phyloP scores from a whole-genome alignment of 2,888 invertebrate species.

The Philonicus albiceps region DNA sequence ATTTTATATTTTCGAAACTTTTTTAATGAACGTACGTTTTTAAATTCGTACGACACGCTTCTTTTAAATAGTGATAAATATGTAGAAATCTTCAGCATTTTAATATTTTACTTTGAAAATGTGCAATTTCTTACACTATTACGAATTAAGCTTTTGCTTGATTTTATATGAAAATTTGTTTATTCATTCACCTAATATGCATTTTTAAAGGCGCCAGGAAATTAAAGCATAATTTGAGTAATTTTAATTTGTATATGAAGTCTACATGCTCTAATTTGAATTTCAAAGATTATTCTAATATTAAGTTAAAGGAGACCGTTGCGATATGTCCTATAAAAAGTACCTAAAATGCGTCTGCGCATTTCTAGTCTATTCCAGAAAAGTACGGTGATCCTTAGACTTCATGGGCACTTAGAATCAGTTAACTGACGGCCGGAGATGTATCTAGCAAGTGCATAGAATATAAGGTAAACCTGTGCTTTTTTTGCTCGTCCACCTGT shows the following conservation, averaged over 20 bases:
- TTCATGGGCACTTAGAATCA: not conserved
- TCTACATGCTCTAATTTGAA: not conserved
- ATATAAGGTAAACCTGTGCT: not conserved
- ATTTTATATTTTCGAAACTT: too few species aligned
- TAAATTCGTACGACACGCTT: too few species aligned
- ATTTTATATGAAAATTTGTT: too few species aligned
- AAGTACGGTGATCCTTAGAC: not conserved
- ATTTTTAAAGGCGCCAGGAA: too few species aligned
- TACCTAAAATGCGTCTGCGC: not conserved
- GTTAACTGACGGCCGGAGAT: not conserved
- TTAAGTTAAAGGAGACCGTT: not conserved
- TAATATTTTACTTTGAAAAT: too few species aligned
- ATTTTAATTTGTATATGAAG: not conserved
- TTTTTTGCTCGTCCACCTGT: not conserved
- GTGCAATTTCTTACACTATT: too few species aligned
- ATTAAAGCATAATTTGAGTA: too few species aligned
- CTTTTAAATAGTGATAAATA: too few species aligned
- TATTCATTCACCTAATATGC: too few species aligned
- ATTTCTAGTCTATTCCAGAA: not conserved
- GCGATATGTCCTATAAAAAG: not conserved
- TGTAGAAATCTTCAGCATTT: too few species aligned
- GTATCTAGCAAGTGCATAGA: not conserved
- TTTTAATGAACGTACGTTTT: too few species aligned
- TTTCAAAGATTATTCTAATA: not conserved
- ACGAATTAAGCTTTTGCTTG: too few species aligned